These are phyloP conservation scores for Drosophila baimaii DNA, from an alignment of 1,140 invertebrate genomes.

Conservation along the genomic window DNA sequence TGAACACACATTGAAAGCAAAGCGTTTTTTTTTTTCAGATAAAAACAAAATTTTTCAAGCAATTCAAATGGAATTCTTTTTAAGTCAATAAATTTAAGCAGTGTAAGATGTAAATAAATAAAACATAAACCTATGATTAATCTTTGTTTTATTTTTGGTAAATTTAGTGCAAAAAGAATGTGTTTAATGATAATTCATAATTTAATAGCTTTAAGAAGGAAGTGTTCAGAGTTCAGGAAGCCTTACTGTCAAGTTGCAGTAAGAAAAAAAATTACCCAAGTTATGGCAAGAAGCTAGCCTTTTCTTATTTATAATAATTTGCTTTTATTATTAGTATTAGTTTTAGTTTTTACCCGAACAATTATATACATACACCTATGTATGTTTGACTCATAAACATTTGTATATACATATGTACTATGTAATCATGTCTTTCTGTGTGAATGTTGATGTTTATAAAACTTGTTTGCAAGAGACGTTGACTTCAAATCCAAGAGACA, in stretches of 20 bases:
- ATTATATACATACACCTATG: slow-evolving; percentile 16
- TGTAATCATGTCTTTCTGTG: slow-evolving; percentile 11
- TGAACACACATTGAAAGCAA: no score
- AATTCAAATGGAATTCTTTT: no score
- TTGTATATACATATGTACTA: slow-evolving; percentile 4
- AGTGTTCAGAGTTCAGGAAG: background rate
- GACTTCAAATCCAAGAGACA: slow-evolving; percentile 44
- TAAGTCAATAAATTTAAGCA: no score
- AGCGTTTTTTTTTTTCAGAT: no score
- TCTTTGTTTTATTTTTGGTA: no score
- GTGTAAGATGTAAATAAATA: no score
- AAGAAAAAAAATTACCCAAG: no score
- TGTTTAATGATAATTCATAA: background rate
- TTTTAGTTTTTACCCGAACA: slow-evolving; percentile 38
- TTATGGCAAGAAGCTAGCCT: slow-evolving; percentile 36
- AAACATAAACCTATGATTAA: no score
- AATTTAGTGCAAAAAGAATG: no score
- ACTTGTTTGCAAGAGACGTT: slow-evolving; percentile 59
- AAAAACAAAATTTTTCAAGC: no score
- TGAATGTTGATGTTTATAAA: slow-evolving; percentile 21
- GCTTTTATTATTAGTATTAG: slow-evolving; percentile 6
- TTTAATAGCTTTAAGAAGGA: background rate
- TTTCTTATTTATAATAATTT: background rate
- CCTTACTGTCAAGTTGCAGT: background rate
- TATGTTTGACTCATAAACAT: slow-evolving; percentile 3